Base-by-base conservation (phyloP, 2,888 invertebrate species). In the Athalia rosae region DNA sequence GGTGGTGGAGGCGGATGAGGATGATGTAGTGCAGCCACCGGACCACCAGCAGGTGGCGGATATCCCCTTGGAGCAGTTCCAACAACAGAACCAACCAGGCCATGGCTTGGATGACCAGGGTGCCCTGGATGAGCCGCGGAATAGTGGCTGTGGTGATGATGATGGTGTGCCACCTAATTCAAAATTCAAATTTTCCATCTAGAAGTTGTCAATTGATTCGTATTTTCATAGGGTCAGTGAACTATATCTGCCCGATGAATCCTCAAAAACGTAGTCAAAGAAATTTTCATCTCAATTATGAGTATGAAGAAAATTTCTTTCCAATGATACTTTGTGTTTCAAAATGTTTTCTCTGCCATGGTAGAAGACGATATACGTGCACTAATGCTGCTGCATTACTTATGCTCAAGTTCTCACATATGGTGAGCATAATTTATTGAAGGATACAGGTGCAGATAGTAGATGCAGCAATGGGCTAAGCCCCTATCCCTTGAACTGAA, bases 61-160 rank as follows among this genome's bases (percentile, higher is more conserved):
- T 87, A 87, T 78, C 88, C 89, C 80, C 88, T 86, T 58, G 88
- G 85, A 76, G 88, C 84, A 13, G 88, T 84, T 67, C 85, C 87
- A 73, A 87, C 84, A 79, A 86, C 82, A 77, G 87, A 82, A 63
- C 85, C 82, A 61, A 89, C 88, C 78, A 87, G 80, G 76, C 87
- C 85, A 5, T 71, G 71, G 9, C 58, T 71, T 45, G 56, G 71
- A 67, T 88, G 88, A 76, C 86, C 86, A 64, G 87, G 85, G 77
- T 87, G 86, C 50, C 84, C 83, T 50, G 88, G 85, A 81, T 88
- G 88, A 64, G 86, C 82, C 66, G 87, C 77, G 77, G 87, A 83
- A 77, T 88, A 88, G 80, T 88, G 88, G 76, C 82, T 84, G 63
- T 87, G 88, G 74, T 87, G 88, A 79, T 85, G 85, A 69, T 85